These are phyloP conservation scores for Takifugu flavidus DNA, from an alignment of 2,113 vertebrate genomes.

Conservation along the genomic window DNA sequence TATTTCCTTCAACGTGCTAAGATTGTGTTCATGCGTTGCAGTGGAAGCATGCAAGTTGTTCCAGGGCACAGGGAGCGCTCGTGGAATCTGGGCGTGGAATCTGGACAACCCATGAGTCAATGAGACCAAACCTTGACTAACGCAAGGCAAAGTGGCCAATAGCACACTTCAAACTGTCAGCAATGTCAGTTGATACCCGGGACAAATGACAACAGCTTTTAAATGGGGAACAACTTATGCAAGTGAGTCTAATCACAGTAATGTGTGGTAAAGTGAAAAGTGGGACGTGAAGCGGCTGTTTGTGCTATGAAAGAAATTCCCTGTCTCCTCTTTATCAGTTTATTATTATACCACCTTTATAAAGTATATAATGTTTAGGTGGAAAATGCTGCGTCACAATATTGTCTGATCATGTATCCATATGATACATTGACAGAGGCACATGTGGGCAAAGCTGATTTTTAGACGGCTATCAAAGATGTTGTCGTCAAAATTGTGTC, in stretches of 20 bases:
- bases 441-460: too few species aligned
- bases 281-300: conserved; percentile 20
- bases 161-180: neutral
- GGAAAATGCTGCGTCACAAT: too few species aligned
- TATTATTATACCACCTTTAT: neutral
- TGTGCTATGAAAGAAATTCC: conserved; percentile 27
- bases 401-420: too few species aligned
- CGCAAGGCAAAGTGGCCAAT: conserved; percentile 24
- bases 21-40: too few species aligned
- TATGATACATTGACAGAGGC: too few species aligned
- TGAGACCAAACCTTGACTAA: conserved; percentile 6
- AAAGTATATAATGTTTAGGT: too few species aligned
- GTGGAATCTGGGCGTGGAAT: neutral
- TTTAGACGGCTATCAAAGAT: too few species aligned
- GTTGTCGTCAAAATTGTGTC: too few species aligned
- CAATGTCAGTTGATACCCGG: neutral
- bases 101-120: conserved; percentile 22
- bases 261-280: neutral
- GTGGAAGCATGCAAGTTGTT: neutral
- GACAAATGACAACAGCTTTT: neutral
- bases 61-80: neutral
- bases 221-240: neutral
- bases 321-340: neutral
- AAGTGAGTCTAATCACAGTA: neutral
- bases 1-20: too few species aligned